phyloP scores from a whole-genome alignment of 92 coral and sea anemone species.

The Porites rus region DNA sequence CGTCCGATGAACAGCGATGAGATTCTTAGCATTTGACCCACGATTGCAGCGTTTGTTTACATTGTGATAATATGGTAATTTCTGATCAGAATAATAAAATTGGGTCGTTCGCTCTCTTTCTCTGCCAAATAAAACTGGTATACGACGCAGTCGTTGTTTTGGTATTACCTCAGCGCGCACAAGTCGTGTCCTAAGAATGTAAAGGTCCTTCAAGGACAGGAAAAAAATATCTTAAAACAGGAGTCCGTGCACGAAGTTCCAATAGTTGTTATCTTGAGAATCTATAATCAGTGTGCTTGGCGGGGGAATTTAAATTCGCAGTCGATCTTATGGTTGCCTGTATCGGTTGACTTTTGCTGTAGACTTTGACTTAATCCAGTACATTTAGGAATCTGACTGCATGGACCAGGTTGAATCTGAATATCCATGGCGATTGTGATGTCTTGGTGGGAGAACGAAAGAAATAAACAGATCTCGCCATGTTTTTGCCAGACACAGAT shows the following conservation, averaged over 20 bases:
- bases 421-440: constrained; percentile 14
- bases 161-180: constrained; percentile 46
- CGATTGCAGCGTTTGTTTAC: constrained; percentile 25
- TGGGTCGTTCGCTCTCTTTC: constrained; percentile 1
- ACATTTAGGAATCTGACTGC: constrained; percentile 14
- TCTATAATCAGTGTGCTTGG: too few species aligned
- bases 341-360: too few species aligned
- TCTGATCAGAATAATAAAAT: constrained; percentile 49
- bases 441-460: constrained; percentile 49
- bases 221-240: background rate
- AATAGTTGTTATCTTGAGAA: too few species aligned
- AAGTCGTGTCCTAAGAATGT: constrained; percentile 33
- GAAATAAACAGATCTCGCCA: constrained; percentile 40
- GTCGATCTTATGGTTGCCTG: too few species aligned
- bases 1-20: too few species aligned
- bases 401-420: constrained; percentile 30
- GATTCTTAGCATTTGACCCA: too few species aligned
- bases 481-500: constrained; percentile 24
- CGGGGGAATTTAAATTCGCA: too few species aligned
- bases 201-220: constrained; percentile 42
- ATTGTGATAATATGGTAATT: constrained; percentile 45
- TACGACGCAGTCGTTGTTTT: constrained; percentile 33
- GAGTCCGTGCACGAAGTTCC: too few species aligned
- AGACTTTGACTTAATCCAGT: too few species aligned
- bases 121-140: constrained; percentile 29